Evolutionary conservation across 2,797 vertebrate species (phyloP), one percentile per base, ranked within the genome.

Genomic region (Gephyroberyx darwinii): DNA sequence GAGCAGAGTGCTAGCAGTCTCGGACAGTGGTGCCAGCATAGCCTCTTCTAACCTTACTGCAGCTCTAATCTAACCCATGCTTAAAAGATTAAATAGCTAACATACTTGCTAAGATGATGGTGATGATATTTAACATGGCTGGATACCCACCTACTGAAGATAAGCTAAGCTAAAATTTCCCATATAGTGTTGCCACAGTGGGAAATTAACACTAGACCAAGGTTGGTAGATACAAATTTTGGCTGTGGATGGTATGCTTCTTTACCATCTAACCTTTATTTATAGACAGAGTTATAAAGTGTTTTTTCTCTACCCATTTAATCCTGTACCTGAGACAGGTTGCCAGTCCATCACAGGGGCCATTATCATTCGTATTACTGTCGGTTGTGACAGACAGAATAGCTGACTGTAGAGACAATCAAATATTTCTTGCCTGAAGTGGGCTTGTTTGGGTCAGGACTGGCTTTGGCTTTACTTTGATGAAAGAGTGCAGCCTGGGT

Each of bases 371-470:
- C 16, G 16, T 16, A 14, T 16, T 45, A 45, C 16, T 45, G 35
- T 51, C 10, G 22, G 65, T 61, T 62, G 41, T 2, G 26, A 39
- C 39, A 26, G 35, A 48, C 47, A 60, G 12, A 69, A 37, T 50
- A 58, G 60, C n/a, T 35, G 54, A 9, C 45, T 54, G 48, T 68
- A 48, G 30, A 55, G 39, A 50, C 43, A 67, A 55, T 82, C 7
- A 45, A 20, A 75, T 43, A 37, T 57, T 81, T 65, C 91, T 93
- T 92, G 91, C 91, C 91, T 93, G 89, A 68, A 50, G 71, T 0
- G 55, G 87, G 82, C 78, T 90, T 87, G 84, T 85, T 87, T 76
- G 86, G 74, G 35, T 87, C 84, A 30, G 84, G 86, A 72, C 82
- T 83, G 79, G 83, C 69, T 85, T 77, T 90, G 86, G 78, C 78